Base-by-base conservation (phyloP, 1,140 invertebrate genomes). In the Pinna nobilis region DNA sequence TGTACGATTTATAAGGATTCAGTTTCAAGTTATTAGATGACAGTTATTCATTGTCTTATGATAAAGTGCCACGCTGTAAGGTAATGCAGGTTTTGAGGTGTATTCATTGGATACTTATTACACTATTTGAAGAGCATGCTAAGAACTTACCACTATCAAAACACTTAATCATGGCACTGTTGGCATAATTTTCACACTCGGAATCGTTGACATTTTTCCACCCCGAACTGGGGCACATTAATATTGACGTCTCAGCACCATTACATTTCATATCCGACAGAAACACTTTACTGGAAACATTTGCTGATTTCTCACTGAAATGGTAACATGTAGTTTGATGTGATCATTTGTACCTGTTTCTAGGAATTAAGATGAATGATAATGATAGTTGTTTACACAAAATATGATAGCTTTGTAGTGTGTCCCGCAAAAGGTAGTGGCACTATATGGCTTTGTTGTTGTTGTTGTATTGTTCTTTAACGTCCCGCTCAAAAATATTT, bases 111-210 rank as follows among this genome's bases (percentile, higher is more conserved):
- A n/a, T n/a, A n/a, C n/a, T n/a, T n/a, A n/a, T n/a, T n/a, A n/a
- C n/a, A n/a, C n/a, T n/a, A n/a, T n/a, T n/a, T n/a, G n/a, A n/a
- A n/a, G n/a, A n/a, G n/a, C n/a, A n/a, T n/a, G n/a, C 3, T 18
- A 3, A 18, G 7, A 20, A 44, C 63, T 66, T 70, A 83, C 81
- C 79, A 73, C 77, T 74, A 13, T 66, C 70, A 33, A 78, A 78
- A 41, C 82, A 83, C 25, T 66, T 74, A 0, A 80, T 77, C 0
- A 65, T 76, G 6, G 78, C 82, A 55, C 75, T 76, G n/a, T 77
- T 59, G 37, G 23, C 53, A 67, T 65, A 69, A 47, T 57, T 70
- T n/a, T n/a, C n/a, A 57, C 64, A 76, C 57, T 51, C 25, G 44
- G 30, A 68, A 39, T 70, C 60, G n/a, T 68, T 67, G 44, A 70